Base-by-base conservation (phyloP, 1,140 invertebrate species). In the Anastrepha obliqua region DNA sequence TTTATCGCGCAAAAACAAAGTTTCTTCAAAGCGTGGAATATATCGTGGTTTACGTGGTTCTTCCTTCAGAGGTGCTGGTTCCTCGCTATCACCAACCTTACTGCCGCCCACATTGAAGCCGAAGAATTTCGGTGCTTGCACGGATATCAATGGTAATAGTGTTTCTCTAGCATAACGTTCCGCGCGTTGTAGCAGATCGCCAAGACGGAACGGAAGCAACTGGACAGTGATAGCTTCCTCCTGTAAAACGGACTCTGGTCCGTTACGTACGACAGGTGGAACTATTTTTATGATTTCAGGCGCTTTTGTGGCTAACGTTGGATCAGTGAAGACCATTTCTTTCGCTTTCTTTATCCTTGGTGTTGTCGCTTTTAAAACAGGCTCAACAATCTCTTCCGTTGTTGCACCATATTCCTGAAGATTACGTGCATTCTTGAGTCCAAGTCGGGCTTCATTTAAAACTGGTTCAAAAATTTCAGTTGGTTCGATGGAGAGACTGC, bases 101-200 rank as follows among this genome's bases (percentile, higher is more conserved):
- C 7, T 7, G n/a, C 74, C 74, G 17, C 74, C 74, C 2, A 92
- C 89, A 89, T 93, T 92, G 88, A 95, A 95, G 89, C 95, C 93
- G n/a, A 95, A 95, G 88, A 96, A 94, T 58, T 94, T 95, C 0
- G 96, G 96, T 3, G 96, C 96, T 90, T 97, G 96, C 62, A 96
- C 96, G 2, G 96, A 97, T 4, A 97, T 96, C 7, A 97, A 90
- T 0, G 96, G 96, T 78, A 97, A 90, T 11, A 97, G 93, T 0
- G 96, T 97, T 90, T 96, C 95, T 78, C 96, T 94, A 0, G 97
- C 97, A 90, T 97, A 97, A 44, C 95, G 94, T 91, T 97, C 97
- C 0, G 97, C 97, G 90, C 97, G 96, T 29, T 97, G 96, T 47
- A 97, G 94, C 91, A 97, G 95, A 6, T 96, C 95, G 0, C 96